phyloP scores from a whole-genome alignment of 2,113 vertebrate genomes.

The Sorex fumeus region DNA sequence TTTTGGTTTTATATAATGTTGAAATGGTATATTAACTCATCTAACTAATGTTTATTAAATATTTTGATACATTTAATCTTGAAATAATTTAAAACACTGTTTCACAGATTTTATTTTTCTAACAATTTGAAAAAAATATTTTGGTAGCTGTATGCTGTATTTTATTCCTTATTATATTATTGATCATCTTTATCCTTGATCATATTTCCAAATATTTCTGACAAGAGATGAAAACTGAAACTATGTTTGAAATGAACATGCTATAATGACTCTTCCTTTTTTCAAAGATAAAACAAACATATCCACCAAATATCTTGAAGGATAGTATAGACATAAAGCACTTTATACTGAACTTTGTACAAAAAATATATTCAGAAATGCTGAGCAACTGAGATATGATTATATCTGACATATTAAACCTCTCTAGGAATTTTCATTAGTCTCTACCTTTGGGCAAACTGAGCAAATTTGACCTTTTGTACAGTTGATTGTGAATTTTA shows the following conservation, averaged over 20 bases:
- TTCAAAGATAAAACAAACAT: slow-evolving; percentile 29
- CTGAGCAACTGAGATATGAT: slow-evolving; percentile 49
- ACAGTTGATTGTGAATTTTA: slow-evolving; percentile 33
- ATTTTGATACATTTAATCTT: slow-evolving; percentile 17
- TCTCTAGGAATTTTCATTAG: slow-evolving; percentile 49
- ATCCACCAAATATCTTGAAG: neutral
- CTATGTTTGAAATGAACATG: too few species aligned
- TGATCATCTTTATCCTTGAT: neutral
- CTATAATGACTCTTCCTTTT: neutral
- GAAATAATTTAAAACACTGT: neutral
- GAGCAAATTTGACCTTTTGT: slow-evolving; percentile 36
- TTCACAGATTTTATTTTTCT: neutral
- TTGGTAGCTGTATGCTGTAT: slow-evolving; percentile 12
- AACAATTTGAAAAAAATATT: neutral
- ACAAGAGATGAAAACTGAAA: too few species aligned
- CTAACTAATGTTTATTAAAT: neutral
- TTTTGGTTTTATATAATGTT: slow-evolving; percentile 23
- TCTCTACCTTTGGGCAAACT: slow-evolving; percentile 45
- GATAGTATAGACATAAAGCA: slow-evolving; percentile 21
- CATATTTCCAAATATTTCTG: too few species aligned
- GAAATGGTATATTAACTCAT: neutral
- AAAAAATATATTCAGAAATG: slow-evolving; percentile 33
- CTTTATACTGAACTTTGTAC: neutral
- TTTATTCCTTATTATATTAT: slow-evolving; percentile 9
- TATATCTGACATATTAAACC: slow-evolving; percentile 36